These are phyloP conservation scores for Pangasianodon hypophthalmus DNA, from an alignment of 2,113 vertebrate species.

Conservation along the genomic window DNA sequence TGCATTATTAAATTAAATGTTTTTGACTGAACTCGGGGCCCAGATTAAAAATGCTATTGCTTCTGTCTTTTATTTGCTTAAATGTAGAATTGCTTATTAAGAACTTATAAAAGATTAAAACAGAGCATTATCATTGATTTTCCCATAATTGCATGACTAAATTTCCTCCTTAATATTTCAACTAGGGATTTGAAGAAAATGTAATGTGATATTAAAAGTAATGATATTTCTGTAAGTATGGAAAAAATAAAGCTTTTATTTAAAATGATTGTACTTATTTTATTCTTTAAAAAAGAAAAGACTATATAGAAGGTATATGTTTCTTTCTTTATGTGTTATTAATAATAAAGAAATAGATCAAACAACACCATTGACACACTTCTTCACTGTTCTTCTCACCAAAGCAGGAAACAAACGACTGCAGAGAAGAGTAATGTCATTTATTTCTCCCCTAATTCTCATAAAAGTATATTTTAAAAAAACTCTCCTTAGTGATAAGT, in stretches of 20 bases:
- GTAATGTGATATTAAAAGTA: slow-evolving; percentile 43
- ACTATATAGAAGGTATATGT: not conserved
- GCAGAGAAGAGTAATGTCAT: slow-evolving; percentile 36
- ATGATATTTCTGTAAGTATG: not conserved
- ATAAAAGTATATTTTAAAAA: slow-evolving; percentile 51
- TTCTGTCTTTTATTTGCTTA: slow-evolving; percentile 87
- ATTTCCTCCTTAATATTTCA: slow-evolving; percentile 77
- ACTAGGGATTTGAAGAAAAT: slow-evolving; percentile 61
- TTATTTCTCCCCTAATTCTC: slow-evolving; percentile 55
- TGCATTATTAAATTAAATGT: slow-evolving; percentile 88
- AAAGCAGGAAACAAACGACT: slow-evolving; percentile 50
- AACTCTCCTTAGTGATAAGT: slow-evolving; percentile 40
- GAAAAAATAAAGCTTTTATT: not conserved
- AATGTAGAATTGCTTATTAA: slow-evolving; percentile 87
- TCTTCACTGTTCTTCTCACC: slow-evolving; percentile 50
- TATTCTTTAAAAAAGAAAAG: not conserved
- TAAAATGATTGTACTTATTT: not conserved
- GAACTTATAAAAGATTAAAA: slow-evolving; percentile 86
- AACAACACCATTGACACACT: slow-evolving; percentile 35
- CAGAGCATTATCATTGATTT: slow-evolving; percentile 82
- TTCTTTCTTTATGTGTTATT: not conserved
- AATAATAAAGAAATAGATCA: slow-evolving; percentile 11
- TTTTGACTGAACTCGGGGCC: slow-evolving; percentile 80
- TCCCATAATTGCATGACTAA: slow-evolving; percentile 79
- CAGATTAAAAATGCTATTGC: slow-evolving; percentile 84